Evolutionary conservation across 2,113 vertebrate species (phyloP).

Genomic region (Nipponia nippon): DNA sequence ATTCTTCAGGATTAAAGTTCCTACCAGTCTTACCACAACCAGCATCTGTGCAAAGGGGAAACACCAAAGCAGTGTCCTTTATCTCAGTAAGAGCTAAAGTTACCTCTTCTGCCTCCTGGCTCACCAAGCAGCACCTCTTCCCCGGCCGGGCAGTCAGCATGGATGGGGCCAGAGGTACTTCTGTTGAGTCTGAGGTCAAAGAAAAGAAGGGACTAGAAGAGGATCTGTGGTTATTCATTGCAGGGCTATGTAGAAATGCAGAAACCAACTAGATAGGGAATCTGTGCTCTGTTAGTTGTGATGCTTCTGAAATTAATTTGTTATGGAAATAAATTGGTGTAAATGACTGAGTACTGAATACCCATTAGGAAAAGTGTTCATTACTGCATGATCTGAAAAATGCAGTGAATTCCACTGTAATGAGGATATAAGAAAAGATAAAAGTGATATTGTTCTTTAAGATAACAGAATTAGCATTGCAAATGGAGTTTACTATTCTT

Average conservation of each 20-base stretch:
- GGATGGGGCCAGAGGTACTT: not conserved
- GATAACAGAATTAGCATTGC: not conserved
- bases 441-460: not conserved
- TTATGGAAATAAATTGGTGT: not conserved
- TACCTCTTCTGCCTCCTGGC: not conserved
- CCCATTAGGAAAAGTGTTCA: not conserved
- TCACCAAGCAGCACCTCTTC: not conserved
- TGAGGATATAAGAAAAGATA: not conserved
- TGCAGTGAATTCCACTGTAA: not conserved
- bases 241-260: not conserved
- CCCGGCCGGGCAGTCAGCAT: not conserved
- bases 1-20: not conserved
- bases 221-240: not conserved
- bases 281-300: not conserved
- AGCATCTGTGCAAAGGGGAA: not conserved
- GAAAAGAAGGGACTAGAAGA: fast-evolving
- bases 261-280: not conserved
- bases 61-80: not conserved
- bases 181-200: not conserved
- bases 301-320: not conserved
- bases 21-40: not conserved
- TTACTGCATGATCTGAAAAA: not conserved
- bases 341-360: not conserved
- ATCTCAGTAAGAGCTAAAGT: not conserved
- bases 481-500: not conserved